Evolutionary conservation across 2,797 vertebrate species (phyloP), one percentile per base, ranked within the genome.

Genomic region (Spatula versicolor): DNA sequence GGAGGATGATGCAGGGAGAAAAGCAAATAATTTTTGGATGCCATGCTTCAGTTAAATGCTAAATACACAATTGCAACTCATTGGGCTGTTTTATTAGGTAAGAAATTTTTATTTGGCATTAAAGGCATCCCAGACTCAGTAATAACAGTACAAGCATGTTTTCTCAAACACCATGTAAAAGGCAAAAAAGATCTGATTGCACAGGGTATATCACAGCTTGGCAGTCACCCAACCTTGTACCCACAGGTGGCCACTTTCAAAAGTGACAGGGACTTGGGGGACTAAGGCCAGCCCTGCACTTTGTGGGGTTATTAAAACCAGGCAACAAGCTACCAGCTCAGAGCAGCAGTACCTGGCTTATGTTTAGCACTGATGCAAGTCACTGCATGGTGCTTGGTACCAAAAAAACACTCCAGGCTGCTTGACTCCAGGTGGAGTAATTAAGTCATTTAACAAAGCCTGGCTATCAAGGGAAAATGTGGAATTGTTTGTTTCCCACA

Each of bases 21-120:
- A 96, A 87, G 88, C 52, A 96, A 92, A 95, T 59, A 76, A 7
- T 45, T 6, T 89, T 83, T 64, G 33, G 56, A 81, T 71, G 8
- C 13, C 26, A 56, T 67, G 69, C 31, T 93, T 87, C 69, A 83
- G 43, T 63, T 64, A 88, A 43, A 72, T 90, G 79, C 58, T 89
- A 93, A 93, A 89, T 45, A 75, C 35, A 71, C 59, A 75, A 54
- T 33, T 71, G 22, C 37, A 80, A 90, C 20, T 73, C 60, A 71
- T 14, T 78, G 67, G 68, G 11, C 43, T 95, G 22, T 83, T 95
- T 72, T 35, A 86, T 41, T 67, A 66, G 23, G 26, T 35, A 93
- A 93, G 71, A 33, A 92, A 71, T 80, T 86, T 52, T 81, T 39
- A 26, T 75, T 30, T 90, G 39, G 63, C 43, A 28, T 76, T 84